phyloP scores from a whole-genome alignment of 2,888 invertebrate species.

The Polietes domitor region DNA sequence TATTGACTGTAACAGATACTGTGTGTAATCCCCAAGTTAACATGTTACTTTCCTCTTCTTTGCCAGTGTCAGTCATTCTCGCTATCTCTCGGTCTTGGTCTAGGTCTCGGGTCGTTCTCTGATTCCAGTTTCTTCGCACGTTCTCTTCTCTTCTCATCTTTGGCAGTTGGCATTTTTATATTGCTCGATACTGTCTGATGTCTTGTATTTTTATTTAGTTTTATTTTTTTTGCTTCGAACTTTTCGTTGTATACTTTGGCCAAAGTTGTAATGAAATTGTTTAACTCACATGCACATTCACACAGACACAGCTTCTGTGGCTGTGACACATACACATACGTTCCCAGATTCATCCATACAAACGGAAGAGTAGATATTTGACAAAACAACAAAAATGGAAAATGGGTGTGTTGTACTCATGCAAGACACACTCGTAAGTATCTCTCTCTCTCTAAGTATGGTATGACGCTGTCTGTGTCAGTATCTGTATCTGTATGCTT shows the following conservation, averaged over 20 bases:
- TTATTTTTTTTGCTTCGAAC: not conserved
- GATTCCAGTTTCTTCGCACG: not conserved
- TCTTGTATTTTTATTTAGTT: not conserved
- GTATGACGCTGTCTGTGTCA: too few relatives aligned
- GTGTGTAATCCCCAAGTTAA: not conserved
- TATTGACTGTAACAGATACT: not conserved
- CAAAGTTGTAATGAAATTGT: constrained; percentile 16
- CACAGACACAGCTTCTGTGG: not conserved
- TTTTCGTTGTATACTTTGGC: not conserved
- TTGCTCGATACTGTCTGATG: not conserved
- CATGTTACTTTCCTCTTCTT: not conserved
- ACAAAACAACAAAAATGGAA: constrained; percentile 13
- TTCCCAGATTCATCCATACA: not conserved
- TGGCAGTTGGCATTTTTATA: not conserved
- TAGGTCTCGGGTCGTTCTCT: not conserved
- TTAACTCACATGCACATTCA: not conserved
- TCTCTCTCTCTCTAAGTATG: too few relatives aligned
- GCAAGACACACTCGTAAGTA: not conserved
- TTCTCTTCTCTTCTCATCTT: not conserved
- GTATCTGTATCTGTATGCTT: too few relatives aligned
- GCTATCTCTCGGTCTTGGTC: not conserved
- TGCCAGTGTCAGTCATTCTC: too few relatives aligned
- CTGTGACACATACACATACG: not conserved
- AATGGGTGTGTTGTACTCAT: not conserved
- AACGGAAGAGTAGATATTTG: not conserved